Base-by-base conservation (phyloP, 2,797 vertebrate species). In the Rhynchonycteris naso region DNA sequence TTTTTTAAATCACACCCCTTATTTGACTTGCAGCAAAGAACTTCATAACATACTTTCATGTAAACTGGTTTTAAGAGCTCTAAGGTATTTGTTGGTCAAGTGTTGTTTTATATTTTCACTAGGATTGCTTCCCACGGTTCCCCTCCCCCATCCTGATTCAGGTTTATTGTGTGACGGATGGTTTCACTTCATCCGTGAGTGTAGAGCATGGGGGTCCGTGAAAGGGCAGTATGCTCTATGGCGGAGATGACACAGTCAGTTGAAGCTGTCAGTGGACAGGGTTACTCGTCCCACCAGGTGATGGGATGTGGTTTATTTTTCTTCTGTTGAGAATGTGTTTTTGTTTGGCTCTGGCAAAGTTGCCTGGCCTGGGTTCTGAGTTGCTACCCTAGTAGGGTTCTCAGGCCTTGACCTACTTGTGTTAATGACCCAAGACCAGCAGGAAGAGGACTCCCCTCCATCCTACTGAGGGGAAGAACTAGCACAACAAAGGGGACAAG, bases 391-490 rank as follows among this genome's bases (percentile, higher is more conserved):
- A 85, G 88, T 88, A 90, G 90, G 97, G 93, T 97, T 96, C 97
- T 95, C 96, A 94, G 97, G 96, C 92, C 96, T 92, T 97, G 96
- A 97, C 96, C 96, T 97, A 95, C 95, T 95, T 97, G 95, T 91
- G 93, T 33, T 97, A 93, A 94, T 72, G 94, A 59, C 94, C 95
- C 61, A 66, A 97, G 95, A 66, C 21, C 86, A 71, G 68, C 87
- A 85, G 96, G 93, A 94, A 38, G 47, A 90, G 69, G 72, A 15
- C 30, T 76, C 26, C 13, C 50, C 69, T 33, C 28, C 11, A 18
- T 86, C 33, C 16, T 50, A 52, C 26, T 15, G 0, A 30, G 26
- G 68, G 74, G 52, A 9, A 16, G 33, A 54, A 76, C 52, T 10
- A 2, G 56, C n/a, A n/a, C 16, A 43, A 8, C 43, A 0, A 0